These are phyloP conservation scores for Myotis myotis DNA, from an alignment of 2,797 vertebrate genomes.

Conservation along the genomic window DNA sequence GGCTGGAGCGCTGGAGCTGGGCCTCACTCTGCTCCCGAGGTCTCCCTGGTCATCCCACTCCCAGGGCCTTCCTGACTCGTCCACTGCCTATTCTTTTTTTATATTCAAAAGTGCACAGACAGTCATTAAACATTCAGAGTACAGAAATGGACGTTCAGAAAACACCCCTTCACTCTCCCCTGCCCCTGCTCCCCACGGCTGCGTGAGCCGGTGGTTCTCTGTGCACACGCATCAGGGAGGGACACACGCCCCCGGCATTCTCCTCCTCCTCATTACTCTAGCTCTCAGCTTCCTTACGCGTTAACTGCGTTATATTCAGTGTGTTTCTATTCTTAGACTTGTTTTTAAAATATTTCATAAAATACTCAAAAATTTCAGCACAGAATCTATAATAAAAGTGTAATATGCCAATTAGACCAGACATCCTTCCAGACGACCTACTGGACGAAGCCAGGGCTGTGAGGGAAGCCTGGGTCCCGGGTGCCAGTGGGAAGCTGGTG, in stretches of 20 bases:
- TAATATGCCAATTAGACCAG: too few species aligned
- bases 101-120: not conserved
- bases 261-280: not conserved
- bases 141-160: not conserved
- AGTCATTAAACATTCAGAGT: not conserved
- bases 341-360: not conserved
- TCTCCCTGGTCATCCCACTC: not conserved
- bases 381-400: not conserved
- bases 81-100: not conserved
- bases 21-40: not conserved
- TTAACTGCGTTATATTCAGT: accelerated
- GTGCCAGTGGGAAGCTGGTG: too few species aligned
- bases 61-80: not conserved
- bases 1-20: accelerated
- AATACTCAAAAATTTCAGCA: not conserved
- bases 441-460: too few species aligned
- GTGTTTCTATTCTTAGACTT: not conserved
- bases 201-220: accelerated
- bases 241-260: too few species aligned
- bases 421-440: too few species aligned
- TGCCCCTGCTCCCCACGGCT: accelerated
- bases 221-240: accelerated
- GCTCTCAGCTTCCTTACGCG: not conserved
- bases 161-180: not conserved
- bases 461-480: too few species aligned